phyloP scores from a whole-genome alignment of 2,113 vertebrate species.

The Cyprinodon brontotheroides region DNA sequence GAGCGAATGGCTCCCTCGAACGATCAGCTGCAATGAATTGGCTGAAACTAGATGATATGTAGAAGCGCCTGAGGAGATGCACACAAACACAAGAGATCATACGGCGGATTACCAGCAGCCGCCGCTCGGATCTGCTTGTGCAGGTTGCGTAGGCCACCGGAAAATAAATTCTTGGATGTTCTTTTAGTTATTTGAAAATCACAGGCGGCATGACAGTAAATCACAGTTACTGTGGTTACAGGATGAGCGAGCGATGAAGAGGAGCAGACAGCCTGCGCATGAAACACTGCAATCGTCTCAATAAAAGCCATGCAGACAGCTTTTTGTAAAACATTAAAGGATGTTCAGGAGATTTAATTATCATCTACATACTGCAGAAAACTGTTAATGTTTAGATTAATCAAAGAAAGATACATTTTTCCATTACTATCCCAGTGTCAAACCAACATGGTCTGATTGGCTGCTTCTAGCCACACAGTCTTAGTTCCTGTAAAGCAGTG shows the following conservation, averaged over 20 bases:
- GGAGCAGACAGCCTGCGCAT: constrained; percentile 19
- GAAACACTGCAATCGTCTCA: constrained; percentile 8
- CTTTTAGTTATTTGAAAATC: constrained; percentile 25
- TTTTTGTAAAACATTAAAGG: constrained; percentile 15
- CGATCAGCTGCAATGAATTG: constrained; percentile 60
- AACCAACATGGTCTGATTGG: too few relatives aligned
- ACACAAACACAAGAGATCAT: constrained; percentile 36
- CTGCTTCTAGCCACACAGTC: too few relatives aligned
- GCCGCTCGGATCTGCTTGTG: constrained; percentile 26
- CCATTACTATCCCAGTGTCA: too few relatives aligned
- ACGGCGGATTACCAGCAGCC: constrained; percentile 38
- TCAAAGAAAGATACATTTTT: too few relatives aligned
- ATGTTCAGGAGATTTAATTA: neutral
- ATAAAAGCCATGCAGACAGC: neutral
- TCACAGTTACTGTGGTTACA: constrained; percentile 66
- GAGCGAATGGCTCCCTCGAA: constrained; percentile 9
- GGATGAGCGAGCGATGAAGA: constrained; percentile 29
- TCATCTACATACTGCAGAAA: neutral
- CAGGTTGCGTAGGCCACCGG: constrained; percentile 26
- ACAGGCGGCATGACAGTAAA: constrained; percentile 23
- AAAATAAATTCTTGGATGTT: constrained; percentile 28
- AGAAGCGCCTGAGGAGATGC: constrained; percentile 36
- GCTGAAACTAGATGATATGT: constrained; percentile 51
- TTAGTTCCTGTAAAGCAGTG: too few relatives aligned
- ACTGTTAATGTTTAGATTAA: too few relatives aligned